Conservation (phyloP, 2,797 vertebrate species). For the Paguma larvata region DNA sequence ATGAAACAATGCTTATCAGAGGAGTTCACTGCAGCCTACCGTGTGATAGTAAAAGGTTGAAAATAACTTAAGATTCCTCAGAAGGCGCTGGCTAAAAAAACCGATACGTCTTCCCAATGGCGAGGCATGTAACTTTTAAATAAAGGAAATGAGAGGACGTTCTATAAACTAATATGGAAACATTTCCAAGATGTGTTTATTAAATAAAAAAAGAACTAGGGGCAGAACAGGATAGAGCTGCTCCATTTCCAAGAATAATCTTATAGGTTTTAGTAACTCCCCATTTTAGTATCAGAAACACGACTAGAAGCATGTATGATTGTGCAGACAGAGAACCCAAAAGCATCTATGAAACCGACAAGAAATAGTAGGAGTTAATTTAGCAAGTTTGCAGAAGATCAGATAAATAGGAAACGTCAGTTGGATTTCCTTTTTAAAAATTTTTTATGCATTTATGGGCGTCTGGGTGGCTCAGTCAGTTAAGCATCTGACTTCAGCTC, state of each 20-base stretch:
- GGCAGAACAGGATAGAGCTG: not conserved
- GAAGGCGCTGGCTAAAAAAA: not conserved
- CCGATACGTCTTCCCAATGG: not conserved
- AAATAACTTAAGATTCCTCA: not conserved
- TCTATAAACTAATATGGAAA: not conserved
- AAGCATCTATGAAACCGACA: not conserved
- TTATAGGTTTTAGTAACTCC: not conserved
- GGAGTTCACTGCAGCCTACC: not conserved
- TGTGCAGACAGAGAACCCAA: not conserved
- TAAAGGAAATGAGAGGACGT: not conserved
- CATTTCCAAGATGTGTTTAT: not conserved
- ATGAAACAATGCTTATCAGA: not conserved
- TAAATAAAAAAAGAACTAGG: not conserved
- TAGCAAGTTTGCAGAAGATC: not conserved
- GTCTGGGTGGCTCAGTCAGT: too few relatives aligned
- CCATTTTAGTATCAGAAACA: not conserved
- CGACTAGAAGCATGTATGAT: not conserved
- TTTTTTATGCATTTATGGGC: too few relatives aligned
- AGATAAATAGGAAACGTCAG: not conserved
- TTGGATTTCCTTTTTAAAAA: not conserved
- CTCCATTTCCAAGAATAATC: not conserved
- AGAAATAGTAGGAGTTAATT: not conserved
- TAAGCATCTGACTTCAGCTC: too few relatives aligned
- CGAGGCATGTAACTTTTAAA: not conserved
- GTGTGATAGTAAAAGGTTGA: not conserved